Evolutionary conservation across 2,888 invertebrate genomes (phyloP).

Genomic region (Limnephilus auricula): DNA sequence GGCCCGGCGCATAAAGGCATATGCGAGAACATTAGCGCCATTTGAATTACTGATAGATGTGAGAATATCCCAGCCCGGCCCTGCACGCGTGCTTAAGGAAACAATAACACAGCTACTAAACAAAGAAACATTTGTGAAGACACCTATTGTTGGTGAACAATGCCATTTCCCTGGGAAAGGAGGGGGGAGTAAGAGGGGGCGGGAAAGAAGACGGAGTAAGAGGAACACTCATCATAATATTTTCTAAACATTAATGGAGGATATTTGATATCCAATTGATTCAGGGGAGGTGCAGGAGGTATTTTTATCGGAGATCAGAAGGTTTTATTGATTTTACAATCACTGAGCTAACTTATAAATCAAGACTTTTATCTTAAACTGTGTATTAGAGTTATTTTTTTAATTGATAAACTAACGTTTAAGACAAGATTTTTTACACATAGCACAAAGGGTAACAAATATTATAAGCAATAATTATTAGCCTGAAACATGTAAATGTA

Average conservation of each 20-base stretch:
- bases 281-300: background rate
- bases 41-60: conserved; percentile 57
- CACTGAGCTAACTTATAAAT: background rate
- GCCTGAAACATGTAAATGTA: no score
- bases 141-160: conserved; percentile 61
- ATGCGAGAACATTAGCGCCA: conserved; percentile 37
- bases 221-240: conserved; percentile 17
- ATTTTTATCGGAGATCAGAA: background rate
- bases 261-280: conserved; percentile 20
- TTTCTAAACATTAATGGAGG: conserved; percentile 6
- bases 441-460: no score
- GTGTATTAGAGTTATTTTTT: no score
- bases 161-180: background rate
- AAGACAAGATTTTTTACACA: no score
- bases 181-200: background rate
- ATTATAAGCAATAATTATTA: no score
- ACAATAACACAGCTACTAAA: conserved; percentile 60
- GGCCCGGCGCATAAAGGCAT: background rate
- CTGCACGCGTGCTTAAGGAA: conserved; percentile 59
- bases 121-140: conserved; percentile 60
- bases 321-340: background rate
- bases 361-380: no score
- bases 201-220: background rate
- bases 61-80: conserved; percentile 43
- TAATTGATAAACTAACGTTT: no score